phyloP scores from a whole-genome alignment of 2,888 invertebrate genomes.

The Phengaris alcon region DNA sequence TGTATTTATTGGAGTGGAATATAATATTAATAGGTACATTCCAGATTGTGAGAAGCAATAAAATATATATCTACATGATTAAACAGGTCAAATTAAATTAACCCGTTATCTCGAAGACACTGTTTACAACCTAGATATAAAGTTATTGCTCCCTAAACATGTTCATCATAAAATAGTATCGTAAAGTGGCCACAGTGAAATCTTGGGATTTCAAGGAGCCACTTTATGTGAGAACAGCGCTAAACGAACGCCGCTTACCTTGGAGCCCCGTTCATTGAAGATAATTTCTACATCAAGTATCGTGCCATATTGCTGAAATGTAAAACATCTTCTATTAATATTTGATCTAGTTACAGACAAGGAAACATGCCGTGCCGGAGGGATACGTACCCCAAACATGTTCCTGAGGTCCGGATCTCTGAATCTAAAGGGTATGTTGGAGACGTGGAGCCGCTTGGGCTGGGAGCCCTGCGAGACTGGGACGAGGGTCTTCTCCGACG shows the following conservation, averaged over 20 bases:
- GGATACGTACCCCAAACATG: conserved; percentile 96
- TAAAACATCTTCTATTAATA: conserved; percentile 52
- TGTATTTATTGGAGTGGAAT: conserved; percentile 12
- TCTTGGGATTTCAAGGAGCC: conserved; percentile 65
- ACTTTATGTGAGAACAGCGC: conserved; percentile 44
- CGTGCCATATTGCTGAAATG: conserved; percentile 97
- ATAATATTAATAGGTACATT: conserved; percentile 33
- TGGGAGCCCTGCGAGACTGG: conserved; percentile 79
- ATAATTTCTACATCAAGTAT: conserved; percentile 99
- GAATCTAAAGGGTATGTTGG: conserved; percentile 99
- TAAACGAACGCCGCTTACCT: conserved; percentile 86
- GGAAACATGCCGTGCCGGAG: conserved; percentile 41
- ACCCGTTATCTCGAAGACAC: conserved; percentile 25
- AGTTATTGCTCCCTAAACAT: conserved; percentile 39
- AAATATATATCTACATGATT: conserved; percentile 34
- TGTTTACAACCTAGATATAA: conserved; percentile 35
- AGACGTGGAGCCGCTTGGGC: conserved; percentile 98
- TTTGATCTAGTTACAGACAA: conserved; percentile 25
- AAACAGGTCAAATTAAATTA: conserved; percentile 29
- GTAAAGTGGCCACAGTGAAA: conserved; percentile 56
- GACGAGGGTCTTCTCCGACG: conserved; percentile 75
- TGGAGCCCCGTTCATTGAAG: conserved; percentile 99
- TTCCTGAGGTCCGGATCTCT: conserved; percentile 98
- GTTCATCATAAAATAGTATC: conserved; percentile 35
- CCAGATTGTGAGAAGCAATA: conserved; percentile 45